These are phyloP conservation scores for Neotoxoptera formosana DNA, from an alignment of 1,140 invertebrate species.

Conservation along the genomic window DNA sequence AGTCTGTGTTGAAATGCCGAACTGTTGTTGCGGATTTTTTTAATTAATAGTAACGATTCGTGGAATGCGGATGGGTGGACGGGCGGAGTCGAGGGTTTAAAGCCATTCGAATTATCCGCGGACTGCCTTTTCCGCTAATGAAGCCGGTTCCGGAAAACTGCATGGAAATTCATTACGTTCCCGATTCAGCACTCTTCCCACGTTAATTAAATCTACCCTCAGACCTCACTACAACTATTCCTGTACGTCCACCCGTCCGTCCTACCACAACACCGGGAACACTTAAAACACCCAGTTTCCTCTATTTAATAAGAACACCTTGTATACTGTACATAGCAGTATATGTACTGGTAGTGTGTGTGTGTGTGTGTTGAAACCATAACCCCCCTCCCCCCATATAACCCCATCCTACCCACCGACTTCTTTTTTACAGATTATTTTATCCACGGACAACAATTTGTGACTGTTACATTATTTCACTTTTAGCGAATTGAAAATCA, in stretches of 20 bases:
- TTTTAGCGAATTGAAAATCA: background rate
- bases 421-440: background rate
- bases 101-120: slow-evolving; percentile 40
- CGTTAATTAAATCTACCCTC: slow-evolving; percentile 52
- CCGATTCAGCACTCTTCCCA: slow-evolving; percentile 35
- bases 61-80: background rate
- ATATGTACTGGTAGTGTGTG: background rate
- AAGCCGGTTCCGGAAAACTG: slow-evolving; percentile 51
- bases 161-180: slow-evolving; percentile 53
- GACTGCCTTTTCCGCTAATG: slow-evolving; percentile 50
- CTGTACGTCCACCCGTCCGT: background rate
- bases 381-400: background rate
- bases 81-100: slow-evolving; percentile 35
- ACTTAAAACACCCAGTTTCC: background rate
- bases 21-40: slow-evolving; percentile 44
- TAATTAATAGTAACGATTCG: slow-evolving; percentile 50
- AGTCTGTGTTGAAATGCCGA: slow-evolving; percentile 15
- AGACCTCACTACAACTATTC: background rate
- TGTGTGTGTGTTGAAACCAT: background rate
- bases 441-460: background rate
- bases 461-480: background rate
- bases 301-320: slow-evolving; percentile 32
- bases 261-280: background rate
- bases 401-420: too few relatives aligned
- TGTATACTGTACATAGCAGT: background rate